A percentile compares a stretch with the other conserved stretches of the same genome.
Evolutionary conservation across 2,113 vertebrate species (phyloP).

Genomic region (human (Homo sapiens)): GRCh38 chr4:88968501-88969000

Average conservation of each 20-base stretch:
- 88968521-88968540: background rate
- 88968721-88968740: background rate
- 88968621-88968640: background rate
- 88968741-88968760: background rate
- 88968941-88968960: background rate
- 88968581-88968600: conserved; percentile 14
- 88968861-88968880: background rate
- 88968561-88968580: background rate
- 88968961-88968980: conserved; percentile 31
- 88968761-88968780: background rate
- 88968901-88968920: background rate
- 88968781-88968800: background rate
- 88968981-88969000: background rate
- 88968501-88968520: conserved; percentile 8
- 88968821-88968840: background rate
- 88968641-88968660: background rate
- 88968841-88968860: background rate
- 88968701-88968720: background rate
- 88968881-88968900: background rate
- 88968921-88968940: background rate
- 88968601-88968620: conserved; percentile 3
- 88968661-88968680: background rate
- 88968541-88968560: background rate
- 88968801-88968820: background rate
- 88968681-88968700: background rate